These are phyloP conservation scores for Hassar affinis DNA, from an alignment of 2,113 vertebrate genomes.

Conservation along the genomic window DNA sequence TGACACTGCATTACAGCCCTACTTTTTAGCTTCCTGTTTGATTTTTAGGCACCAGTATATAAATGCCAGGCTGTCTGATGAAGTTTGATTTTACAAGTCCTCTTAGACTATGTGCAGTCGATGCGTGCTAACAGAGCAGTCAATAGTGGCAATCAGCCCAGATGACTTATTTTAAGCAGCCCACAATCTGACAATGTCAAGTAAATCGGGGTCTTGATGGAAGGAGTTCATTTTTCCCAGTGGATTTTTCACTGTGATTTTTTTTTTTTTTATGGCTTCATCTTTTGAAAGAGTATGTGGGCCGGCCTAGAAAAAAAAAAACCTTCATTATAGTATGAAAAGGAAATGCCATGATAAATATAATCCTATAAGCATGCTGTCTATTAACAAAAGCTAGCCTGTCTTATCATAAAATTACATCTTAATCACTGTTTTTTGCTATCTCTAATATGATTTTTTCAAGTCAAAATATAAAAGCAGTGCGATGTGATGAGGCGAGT, in stretches of 20 bases:
- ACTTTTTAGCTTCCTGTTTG: neutral
- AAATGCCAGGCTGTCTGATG: conserved; percentile 1
- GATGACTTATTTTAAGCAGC: conserved; percentile 30
- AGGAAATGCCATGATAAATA: neutral
- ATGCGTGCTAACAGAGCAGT: conserved; percentile 38
- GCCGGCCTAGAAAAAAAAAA: neutral
- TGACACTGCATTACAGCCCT: neutral
- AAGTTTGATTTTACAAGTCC: conserved; percentile 33
- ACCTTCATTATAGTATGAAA: neutral
- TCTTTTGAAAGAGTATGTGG: neutral
- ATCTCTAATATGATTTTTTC: conserved; percentile 6
- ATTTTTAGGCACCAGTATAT: neutral
- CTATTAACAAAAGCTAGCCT: neutral
- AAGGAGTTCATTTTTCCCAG: conserved; percentile 10
- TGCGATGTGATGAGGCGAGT: conserved; percentile 6
- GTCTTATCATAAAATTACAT: conserved; percentile 9
- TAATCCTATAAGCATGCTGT: neutral
- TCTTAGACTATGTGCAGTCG: conserved; percentile 30
- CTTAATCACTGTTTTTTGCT: neutral
- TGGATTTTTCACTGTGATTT: neutral
- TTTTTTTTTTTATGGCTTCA: neutral
- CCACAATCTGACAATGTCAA: conserved; percentile 28
- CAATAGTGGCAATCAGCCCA: conserved; percentile 27
- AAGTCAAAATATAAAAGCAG: neutral
- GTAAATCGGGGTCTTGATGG: conserved; percentile 22